Conservation (phyloP, 1,140 invertebrate genomes). For the Cydia strobilella region DNA sequence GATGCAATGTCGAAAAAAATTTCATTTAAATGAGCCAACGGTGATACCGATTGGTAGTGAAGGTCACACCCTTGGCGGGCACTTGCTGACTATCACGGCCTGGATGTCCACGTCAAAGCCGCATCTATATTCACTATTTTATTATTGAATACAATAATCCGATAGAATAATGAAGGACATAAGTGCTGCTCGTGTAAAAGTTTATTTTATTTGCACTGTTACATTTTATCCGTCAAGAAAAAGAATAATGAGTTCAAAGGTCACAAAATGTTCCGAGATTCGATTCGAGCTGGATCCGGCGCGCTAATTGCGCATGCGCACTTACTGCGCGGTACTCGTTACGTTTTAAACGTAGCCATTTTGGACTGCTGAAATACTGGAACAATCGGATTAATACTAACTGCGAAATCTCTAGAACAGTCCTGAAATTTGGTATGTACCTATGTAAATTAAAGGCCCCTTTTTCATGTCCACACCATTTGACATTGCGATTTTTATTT, state of each 20-base stretch:
- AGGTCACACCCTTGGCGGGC: background rate
- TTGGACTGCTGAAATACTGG: too few relatives aligned
- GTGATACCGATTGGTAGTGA: background rate
- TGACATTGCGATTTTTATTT: too few relatives aligned
- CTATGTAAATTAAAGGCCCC: too few relatives aligned
- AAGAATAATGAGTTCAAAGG: constrained; percentile 1
- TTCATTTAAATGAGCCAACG: background rate
- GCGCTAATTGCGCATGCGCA: constrained; percentile 8
- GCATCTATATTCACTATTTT: background rate
- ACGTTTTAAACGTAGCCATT: background rate
- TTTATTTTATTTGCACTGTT: background rate
- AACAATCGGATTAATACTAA: too few relatives aligned
- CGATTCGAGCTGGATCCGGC: constrained; percentile 11
- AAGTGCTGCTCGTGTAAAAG: background rate
- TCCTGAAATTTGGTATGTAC: too few relatives aligned
- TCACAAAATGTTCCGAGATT: constrained; percentile 6
- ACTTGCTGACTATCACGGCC: background rate
- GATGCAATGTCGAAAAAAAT: constrained; percentile 10
- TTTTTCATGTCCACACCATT: too few relatives aligned
- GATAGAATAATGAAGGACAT: background rate
- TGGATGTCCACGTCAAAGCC: background rate
- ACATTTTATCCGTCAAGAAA: background rate
- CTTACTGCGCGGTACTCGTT: background rate
- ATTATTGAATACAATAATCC: background rate
- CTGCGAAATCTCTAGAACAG: too few relatives aligned